Base-by-base conservation (phyloP, 2,113 vertebrate species). In the Phylloscopus trochilus region DNA sequence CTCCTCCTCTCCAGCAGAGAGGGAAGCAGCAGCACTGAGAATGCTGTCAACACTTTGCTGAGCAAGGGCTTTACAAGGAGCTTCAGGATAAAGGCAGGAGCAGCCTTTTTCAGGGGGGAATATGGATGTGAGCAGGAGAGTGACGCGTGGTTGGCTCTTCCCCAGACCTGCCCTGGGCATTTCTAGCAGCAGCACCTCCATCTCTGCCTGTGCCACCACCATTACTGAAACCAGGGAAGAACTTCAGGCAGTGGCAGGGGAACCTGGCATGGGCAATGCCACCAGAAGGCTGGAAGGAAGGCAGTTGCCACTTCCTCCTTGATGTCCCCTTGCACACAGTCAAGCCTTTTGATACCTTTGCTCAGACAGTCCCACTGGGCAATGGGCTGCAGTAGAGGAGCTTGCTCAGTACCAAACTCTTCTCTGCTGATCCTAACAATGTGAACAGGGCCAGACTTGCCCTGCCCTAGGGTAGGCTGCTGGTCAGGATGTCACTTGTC, bases 61-160 rank as follows among this genome's bases (percentile, higher is more conserved):
- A 91, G 70, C 49, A 76, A 82, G 63, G 39, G 19, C 62, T 81
- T 79, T 60, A 13, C 76, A 87, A 94, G 81, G 87, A 85, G 66
- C 13, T 78, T 87, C 44, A 43, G 81, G 60, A 51, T 63, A 70
- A 63, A 74, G 68, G n/a, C n/a, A 31, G 63, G n/a, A 83, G 17
- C 7, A 15, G 9, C 7, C 13, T 20, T 39, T 59, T 14, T 12
- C 4, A 3, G n/a, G 41, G 64, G 44, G 15, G 28, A 86, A 13
- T 14, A 22, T 12, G 39, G 55, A 17, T 55, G 60, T 43, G 30
- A 60, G 35, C 37, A 39, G 52, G 72, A 77, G 52, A 9, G 9
- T 30, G 31, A 41, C 6, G 6, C 0, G 0, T 10, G 39, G 15
- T 1, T 70, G 17, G 24, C 15, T 28, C 30, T 44, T 52, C 10